Conservation (phyloP, 2,113 vertebrate genomes). For the Microcebus griseorufus region DNA sequence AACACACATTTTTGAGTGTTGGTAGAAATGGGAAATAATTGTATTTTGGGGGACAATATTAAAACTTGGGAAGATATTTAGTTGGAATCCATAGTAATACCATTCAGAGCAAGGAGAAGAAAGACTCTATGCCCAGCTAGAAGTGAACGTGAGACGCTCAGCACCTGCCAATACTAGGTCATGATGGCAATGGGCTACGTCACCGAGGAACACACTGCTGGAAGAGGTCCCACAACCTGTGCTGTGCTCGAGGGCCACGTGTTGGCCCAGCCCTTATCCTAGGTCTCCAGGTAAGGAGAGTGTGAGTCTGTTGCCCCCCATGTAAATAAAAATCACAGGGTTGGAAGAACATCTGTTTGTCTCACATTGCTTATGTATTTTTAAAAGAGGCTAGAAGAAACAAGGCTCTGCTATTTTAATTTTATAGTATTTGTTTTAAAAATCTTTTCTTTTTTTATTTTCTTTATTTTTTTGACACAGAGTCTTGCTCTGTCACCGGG, state of each 20-base stretch:
- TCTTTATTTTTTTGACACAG: too few relatives aligned
- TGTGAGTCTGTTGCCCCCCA: neutral
- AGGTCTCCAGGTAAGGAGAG: neutral
- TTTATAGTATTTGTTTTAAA: neutral
- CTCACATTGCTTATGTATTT: neutral
- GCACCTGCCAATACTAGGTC: neutral
- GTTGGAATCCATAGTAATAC: neutral
- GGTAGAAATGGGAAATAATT: too few relatives aligned
- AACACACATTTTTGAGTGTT: too few relatives aligned
- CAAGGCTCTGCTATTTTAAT: neutral
- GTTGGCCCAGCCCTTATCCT: neutral
- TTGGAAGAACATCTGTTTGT: neutral
- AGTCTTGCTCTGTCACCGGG: too few relatives aligned
- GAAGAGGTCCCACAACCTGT: too few relatives aligned
- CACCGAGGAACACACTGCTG: neutral
- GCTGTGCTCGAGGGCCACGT: accelerated
- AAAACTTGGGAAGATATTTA: neutral
- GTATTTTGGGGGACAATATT: neutral
- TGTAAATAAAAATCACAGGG: neutral
- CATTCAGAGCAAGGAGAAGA: neutral
- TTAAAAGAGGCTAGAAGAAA: neutral
- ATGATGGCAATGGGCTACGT: accelerated
- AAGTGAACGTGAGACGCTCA: neutral
- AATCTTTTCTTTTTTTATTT: neutral
- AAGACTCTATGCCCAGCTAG: neutral